Conservation (phyloP, 2,113 vertebrate genomes). For the Zosterops hypoxanthus region DNA sequence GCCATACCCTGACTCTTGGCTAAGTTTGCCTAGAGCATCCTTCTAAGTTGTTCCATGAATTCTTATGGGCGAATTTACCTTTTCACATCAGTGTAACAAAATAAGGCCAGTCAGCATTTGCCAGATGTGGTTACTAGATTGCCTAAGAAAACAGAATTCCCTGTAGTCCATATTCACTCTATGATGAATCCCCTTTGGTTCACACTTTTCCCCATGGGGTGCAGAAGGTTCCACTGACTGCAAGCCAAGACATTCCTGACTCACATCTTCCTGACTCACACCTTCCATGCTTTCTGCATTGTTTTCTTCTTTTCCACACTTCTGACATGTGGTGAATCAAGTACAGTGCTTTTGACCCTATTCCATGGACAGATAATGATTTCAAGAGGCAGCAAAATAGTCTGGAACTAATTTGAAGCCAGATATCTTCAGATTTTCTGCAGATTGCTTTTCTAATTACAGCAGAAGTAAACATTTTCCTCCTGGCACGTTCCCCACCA, state of each 20-base stretch:
- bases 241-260: neutral
- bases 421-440: constrained; percentile 26
- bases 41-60: neutral
- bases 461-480: constrained; percentile 7
- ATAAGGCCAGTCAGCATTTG: neutral
- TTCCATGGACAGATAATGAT: neutral
- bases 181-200: neutral
- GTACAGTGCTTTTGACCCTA: neutral
- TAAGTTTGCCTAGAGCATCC: neutral
- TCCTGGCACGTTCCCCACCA: neutral
- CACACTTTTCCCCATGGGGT: neutral
- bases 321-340: neutral
- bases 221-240: neutral
- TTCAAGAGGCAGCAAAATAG: constrained; percentile 15
- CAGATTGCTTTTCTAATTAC: constrained; percentile 18
- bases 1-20: neutral
- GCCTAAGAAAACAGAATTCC: neutral
- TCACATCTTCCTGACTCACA: neutral
- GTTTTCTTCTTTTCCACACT: neutral
- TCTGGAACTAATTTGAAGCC: neutral
- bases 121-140: neutral
- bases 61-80: neutral
- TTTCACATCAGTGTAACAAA: neutral
- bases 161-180: neutral
- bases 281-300: neutral